Evolutionary conservation across 2,888 invertebrate species (phyloP).

Genomic region (Athalia cordata): DNA sequence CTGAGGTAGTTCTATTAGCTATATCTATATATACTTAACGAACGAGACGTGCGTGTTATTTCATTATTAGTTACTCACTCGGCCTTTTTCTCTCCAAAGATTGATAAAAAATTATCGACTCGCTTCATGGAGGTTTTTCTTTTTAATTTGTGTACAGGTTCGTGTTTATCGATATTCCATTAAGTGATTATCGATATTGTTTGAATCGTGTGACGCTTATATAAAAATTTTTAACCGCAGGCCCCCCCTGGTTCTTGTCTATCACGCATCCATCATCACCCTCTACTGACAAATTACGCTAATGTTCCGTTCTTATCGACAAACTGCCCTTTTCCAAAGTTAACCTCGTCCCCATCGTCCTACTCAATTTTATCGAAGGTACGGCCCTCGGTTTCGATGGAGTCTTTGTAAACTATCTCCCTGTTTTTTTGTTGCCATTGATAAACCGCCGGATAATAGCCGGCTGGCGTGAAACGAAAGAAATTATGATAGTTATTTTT

Average conservation of each 20-base stretch:
- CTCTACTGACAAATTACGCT: slow-evolving; percentile 36
- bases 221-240: slow-evolving; percentile 12
- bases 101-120: neutral
- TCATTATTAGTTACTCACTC: neutral
- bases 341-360: neutral
- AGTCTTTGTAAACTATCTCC: too few relatives aligned
- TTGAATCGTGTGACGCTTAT: neutral
- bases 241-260: slow-evolving; percentile 1
- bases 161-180: neutral
- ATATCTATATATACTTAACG: neutral
- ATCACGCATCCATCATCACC: slow-evolving; percentile 22
- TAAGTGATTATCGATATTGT: slow-evolving; percentile 15
- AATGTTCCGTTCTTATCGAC: slow-evolving; percentile 43
- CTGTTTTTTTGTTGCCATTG: too few relatives aligned
- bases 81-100: neutral
- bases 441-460: too few relatives aligned
- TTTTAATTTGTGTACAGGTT: neutral
- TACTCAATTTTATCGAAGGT: neutral
- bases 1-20: slow-evolving; percentile 25
- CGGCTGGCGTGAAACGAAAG: too few relatives aligned
- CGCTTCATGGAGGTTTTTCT: neutral
- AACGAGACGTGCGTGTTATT: slow-evolving; percentile 21
- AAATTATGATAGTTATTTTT: too few relatives aligned
- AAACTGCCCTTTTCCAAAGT: slow-evolving; percentile 37
- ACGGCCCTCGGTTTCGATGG: neutral